phyloP scores from a whole-genome alignment of 2,797 vertebrate species.

The Myotis pilosus region DNA sequence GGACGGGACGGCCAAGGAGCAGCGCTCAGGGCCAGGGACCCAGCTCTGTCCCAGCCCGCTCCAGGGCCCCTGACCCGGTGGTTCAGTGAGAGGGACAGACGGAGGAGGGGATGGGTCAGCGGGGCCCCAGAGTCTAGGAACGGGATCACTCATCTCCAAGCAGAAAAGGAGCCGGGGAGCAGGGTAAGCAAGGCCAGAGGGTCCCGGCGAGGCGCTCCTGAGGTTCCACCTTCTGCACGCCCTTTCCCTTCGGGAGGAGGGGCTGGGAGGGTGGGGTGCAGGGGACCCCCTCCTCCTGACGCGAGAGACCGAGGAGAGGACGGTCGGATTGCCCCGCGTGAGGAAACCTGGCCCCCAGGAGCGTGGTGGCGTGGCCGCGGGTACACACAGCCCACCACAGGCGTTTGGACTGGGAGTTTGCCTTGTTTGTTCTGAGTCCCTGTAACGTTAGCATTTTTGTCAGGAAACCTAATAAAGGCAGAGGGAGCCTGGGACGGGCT shows the following conservation, averaged over 20 bases:
- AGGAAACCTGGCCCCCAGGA: neutral
- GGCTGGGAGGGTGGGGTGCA: neutral
- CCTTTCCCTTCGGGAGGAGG: neutral
- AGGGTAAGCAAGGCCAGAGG: fast-evolving
- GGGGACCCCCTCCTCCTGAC: neutral
- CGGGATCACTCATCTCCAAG: fast-evolving
- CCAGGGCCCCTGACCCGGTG: neutral
- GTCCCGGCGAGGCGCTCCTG: fast-evolving
- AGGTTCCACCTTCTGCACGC: neutral
- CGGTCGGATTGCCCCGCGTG: fast-evolving
- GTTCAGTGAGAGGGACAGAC: neutral
- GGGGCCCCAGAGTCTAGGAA: neutral
- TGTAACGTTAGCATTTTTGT: too few species aligned
- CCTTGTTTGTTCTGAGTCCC: neutral
- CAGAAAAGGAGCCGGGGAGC: neutral
- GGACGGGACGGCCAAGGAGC: fast-evolving
- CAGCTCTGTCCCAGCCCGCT: fast-evolving
- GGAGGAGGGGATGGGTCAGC: fast-evolving
- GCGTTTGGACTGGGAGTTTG: fast-evolving
- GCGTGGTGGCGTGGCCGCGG: fast-evolving
- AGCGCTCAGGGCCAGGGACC: too few species aligned
- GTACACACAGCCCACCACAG: fast-evolving
- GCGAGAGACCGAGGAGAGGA: fast-evolving
- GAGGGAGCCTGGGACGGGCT: neutral
- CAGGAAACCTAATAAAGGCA: neutral